Conservation (phyloP, 64 coral and sea anemone species). For the Actinia tenebrosa region DNA sequence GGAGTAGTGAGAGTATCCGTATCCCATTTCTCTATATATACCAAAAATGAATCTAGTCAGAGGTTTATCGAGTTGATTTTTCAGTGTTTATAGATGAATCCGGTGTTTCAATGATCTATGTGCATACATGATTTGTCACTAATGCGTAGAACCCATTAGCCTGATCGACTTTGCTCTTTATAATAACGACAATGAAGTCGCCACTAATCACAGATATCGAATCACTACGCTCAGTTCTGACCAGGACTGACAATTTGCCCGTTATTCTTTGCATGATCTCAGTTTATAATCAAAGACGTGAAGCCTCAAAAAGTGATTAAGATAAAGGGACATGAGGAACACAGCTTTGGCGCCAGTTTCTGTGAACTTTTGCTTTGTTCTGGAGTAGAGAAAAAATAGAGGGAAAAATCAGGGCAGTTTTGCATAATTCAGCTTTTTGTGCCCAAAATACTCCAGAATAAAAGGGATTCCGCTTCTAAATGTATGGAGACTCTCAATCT, state of each 20-base stretch:
- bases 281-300: constrained; percentile 21
- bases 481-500: constrained; percentile 17
- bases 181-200: constrained; percentile 17
- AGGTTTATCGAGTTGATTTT: background rate
- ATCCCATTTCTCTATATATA: background rate
- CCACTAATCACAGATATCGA: constrained; percentile 10
- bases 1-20: background rate
- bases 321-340: constrained; percentile 9
- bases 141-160: constrained; percentile 17
- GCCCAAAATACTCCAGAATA: background rate
- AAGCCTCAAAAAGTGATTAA: constrained; percentile 29
- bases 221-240: constrained; percentile 14
- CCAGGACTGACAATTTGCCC: constrained; percentile 10
- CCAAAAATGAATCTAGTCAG: background rate
- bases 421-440: constrained; percentile 4
- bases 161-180: constrained; percentile 10
- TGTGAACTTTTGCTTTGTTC: background rate
- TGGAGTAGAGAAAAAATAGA: background rate
- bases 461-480: constrained; percentile 11
- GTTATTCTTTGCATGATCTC: constrained; percentile 23
- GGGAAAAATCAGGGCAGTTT: background rate
- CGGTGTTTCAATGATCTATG: constrained; percentile 7
- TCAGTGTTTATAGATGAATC: background rate
- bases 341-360: constrained; percentile 8
- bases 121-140: constrained; percentile 1